Conservation (phyloP, 30 jellyfish, hydroid and myxozoan species). For the Hydra vulgaris region DNA sequence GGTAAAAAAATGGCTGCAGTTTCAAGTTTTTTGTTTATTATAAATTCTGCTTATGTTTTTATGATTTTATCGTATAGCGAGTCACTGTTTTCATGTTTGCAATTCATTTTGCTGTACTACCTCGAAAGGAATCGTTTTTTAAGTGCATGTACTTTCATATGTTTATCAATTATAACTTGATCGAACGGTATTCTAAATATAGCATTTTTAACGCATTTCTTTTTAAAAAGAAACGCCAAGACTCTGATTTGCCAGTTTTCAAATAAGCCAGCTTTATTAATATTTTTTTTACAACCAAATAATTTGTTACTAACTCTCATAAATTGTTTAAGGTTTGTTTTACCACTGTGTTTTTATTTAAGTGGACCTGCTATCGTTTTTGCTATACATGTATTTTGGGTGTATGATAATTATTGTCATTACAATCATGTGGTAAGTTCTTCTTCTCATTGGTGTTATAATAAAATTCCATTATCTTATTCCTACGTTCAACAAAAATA, state of each 20-base stretch:
- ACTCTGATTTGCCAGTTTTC: background rate
- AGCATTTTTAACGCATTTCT: slow-evolving; percentile 45
- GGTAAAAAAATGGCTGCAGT: slow-evolving; percentile 21
- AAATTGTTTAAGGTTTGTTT: background rate
- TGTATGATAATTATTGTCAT: slow-evolving; percentile 35
- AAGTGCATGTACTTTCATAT: slow-evolving; percentile 18
- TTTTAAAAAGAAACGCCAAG: background rate
- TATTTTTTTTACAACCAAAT: background rate
- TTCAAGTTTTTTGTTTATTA: slow-evolving; percentile 33
- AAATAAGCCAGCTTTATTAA: background rate
- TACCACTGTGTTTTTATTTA: background rate
- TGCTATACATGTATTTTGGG: slow-evolving; percentile 20
- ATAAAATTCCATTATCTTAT: slow-evolving; percentile 48
- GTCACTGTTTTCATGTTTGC: slow-evolving; percentile 37
- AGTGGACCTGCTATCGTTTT: background rate
- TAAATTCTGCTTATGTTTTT: slow-evolving; percentile 85
- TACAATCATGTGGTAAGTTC: slow-evolving; percentile 5
- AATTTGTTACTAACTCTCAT: background rate
- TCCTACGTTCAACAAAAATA: slow-evolving; percentile 51
- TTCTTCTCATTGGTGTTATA: slow-evolving; percentile 58
- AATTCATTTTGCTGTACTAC: slow-evolving; percentile 36
- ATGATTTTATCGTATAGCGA: slow-evolving; percentile 55
- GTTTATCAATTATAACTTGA: slow-evolving; percentile 49
- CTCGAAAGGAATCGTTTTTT: slow-evolving; percentile 8
- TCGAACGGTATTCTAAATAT: slow-evolving; percentile 62